A percentile compares a stretch with the other conserved stretches of the same genome.
Evolutionary conservation across 2,797 vertebrate species (phyloP).

Genomic region (Hydrocynus forskahlii): DNA sequence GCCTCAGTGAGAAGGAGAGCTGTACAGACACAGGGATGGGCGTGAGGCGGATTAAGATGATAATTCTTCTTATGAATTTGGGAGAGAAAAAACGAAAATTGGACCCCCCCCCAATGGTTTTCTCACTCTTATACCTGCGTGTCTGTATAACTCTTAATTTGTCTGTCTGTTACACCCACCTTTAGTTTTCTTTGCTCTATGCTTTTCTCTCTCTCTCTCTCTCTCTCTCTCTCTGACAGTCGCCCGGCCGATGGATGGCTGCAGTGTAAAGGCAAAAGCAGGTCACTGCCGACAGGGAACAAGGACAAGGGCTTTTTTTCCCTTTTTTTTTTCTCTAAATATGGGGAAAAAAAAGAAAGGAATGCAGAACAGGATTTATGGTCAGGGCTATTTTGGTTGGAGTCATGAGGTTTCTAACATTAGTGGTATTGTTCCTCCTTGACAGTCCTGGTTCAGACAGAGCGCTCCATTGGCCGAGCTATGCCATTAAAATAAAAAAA

Average conservation of each 20-base stretch:
- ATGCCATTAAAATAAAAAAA: slow-evolving; percentile 20
- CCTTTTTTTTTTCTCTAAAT: slow-evolving; percentile 12
- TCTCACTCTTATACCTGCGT: too few species aligned
- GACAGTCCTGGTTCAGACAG: slow-evolving; percentile 26
- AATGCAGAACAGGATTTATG: slow-evolving; percentile 60
- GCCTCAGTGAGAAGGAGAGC: slow-evolving; percentile 9
- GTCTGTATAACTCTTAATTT: too few species aligned
- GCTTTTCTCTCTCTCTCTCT: neutral
- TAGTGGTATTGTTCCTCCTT: slow-evolving; percentile 55
- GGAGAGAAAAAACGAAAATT: neutral
- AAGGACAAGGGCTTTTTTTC: slow-evolving; percentile 46
- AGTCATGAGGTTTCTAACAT: slow-evolving; percentile 62
- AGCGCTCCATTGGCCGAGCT: slow-evolving; percentile 21
- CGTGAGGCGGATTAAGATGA: slow-evolving; percentile 22
- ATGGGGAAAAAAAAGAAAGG: slow-evolving; percentile 16
- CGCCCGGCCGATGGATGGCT: slow-evolving; percentile 15
- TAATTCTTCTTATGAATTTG: neutral
- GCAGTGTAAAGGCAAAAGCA: slow-evolving; percentile 43
- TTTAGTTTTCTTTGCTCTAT: neutral
- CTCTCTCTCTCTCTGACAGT: neutral
- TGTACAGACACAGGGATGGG: neutral
- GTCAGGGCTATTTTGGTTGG: slow-evolving; percentile 59
- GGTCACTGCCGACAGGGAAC: slow-evolving; percentile 47
- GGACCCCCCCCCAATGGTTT: too few species aligned
- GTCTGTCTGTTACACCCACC: neutral